These are phyloP conservation scores for Champsocephalus esox DNA, from an alignment of 2,797 vertebrate species.

Conservation along the genomic window DNA sequence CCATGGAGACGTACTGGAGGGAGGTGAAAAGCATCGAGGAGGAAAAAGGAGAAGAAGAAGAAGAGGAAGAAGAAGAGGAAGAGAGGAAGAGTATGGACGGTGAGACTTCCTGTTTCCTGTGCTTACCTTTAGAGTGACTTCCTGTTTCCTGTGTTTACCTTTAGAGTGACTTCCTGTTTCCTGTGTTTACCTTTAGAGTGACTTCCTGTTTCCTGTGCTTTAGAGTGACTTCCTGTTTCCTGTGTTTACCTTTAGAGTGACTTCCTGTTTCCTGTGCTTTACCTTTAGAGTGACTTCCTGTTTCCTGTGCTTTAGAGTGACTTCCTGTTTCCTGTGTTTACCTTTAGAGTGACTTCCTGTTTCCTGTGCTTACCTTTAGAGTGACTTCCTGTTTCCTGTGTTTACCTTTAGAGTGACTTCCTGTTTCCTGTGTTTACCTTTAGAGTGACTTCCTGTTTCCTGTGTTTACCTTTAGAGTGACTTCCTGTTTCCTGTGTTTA, in stretches of 20 bases:
- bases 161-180: not conserved
- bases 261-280: too few relatives aligned
- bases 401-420: not conserved
- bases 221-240: too few relatives aligned
- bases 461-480: too few relatives aligned
- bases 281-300: too few relatives aligned
- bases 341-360: not conserved
- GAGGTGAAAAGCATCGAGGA: constrained; percentile 92
- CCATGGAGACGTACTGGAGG: constrained; percentile 95
- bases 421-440: too few relatives aligned
- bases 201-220: too few relatives aligned
- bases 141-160: too few relatives aligned
- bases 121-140: too few relatives aligned
- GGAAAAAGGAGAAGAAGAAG: constrained; percentile 82
- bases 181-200: not conserved
- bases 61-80: constrained; percentile 77
- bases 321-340: not conserved
- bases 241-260: too few relatives aligned
- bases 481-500: not conserved
- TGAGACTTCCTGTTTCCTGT: constrained; percentile 67
- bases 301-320: not conserved
- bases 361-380: not conserved
- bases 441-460: not conserved
- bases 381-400: not conserved
- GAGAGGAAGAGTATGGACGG: constrained; percentile 91